Percentiles rank a stretch among this genome's conserved stretches.
These are phyloP conservation scores for Hydropsyche betteni DNA, from an alignment of 2,888 invertebrate species.

Conservation along the genomic window DNA sequence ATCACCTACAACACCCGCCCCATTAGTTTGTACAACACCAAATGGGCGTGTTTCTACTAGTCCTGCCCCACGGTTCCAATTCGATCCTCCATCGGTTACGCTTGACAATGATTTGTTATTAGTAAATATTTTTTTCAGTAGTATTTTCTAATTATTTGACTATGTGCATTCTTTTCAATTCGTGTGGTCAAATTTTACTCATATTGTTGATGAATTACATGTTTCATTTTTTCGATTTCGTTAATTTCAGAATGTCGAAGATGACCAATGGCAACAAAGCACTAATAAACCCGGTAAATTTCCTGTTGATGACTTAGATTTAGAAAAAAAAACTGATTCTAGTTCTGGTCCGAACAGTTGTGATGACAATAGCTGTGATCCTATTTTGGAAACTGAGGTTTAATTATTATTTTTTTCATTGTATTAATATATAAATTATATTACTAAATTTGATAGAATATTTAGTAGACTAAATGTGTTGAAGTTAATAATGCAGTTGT, in stretches of 20 bases:
- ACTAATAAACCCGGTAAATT: slow-evolving; percentile 60
- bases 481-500: too few species aligned
- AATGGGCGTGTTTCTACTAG: slow-evolving; percentile 35
- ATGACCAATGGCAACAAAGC: slow-evolving; percentile 64
- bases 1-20: slow-evolving; percentile 34
- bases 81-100: slow-evolving; percentile 45
- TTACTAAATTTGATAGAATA: slow-evolving; percentile 44
- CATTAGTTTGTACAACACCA: slow-evolving; percentile 29
- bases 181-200: neutral
- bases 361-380: slow-evolving; percentile 33
- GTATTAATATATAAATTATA: neutral
- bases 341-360: slow-evolving; percentile 50
- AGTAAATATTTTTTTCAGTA: slow-evolving; percentile 33
- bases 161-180: neutral
- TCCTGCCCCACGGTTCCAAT: slow-evolving; percentile 48
- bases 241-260: slow-evolving; percentile 45
- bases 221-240: neutral
- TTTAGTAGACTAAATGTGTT: neutral
- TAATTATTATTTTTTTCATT: neutral
- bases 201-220: neutral
- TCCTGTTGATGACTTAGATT: slow-evolving; percentile 61
- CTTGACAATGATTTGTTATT: slow-evolving; percentile 42
- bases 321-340: slow-evolving; percentile 54
- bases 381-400: slow-evolving; percentile 46
- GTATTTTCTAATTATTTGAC: neutral